Evolutionary conservation across 2,113 vertebrate genomes (phyloP).

Genomic region (Cnemophilus loriae): DNA sequence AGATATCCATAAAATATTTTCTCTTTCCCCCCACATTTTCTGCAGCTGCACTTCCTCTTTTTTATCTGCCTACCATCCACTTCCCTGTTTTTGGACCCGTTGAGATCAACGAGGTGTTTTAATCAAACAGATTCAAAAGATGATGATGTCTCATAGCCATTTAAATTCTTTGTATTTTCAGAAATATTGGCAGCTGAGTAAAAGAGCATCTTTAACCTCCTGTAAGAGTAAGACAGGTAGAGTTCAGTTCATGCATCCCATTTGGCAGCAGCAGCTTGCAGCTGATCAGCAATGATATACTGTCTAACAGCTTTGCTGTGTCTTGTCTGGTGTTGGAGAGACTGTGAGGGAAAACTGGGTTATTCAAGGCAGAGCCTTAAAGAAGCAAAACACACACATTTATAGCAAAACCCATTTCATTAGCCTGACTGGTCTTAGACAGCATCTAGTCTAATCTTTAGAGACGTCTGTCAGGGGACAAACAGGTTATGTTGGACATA

Average conservation of each 20-base stretch:
- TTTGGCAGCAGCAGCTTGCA: not conserved
- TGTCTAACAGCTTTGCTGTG: not conserved
- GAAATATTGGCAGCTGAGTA: not conserved
- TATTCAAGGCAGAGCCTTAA: not conserved
- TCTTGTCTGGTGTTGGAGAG: constrained; percentile 3
- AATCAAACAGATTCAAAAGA: not conserved
- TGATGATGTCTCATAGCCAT: not conserved
- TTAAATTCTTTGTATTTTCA: not conserved
- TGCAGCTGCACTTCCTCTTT: not conserved
- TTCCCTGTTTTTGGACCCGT: not conserved
- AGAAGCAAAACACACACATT: not conserved
- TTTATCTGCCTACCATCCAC: not conserved
- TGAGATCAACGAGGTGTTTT: not conserved
- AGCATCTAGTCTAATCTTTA: not conserved
- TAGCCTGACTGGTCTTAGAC: not conserved
- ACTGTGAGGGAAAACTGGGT: constrained; percentile 1
- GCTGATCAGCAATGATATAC: not conserved
- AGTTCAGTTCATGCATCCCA: not conserved
- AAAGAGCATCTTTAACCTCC: not conserved
- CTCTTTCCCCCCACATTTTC: not conserved
- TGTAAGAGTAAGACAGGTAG: not conserved
- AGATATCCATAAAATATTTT: not conserved
- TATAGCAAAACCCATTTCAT: not conserved
- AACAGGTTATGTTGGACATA: not conserved
- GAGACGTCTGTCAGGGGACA: not conserved